A percentile compares a stretch with the other conserved stretches of the same genome.
These are phyloP conservation scores for Echinometra lucunter DNA, from an alignment of 53 echinoderm and acorn worm species.

Conservation along the genomic window DNA sequence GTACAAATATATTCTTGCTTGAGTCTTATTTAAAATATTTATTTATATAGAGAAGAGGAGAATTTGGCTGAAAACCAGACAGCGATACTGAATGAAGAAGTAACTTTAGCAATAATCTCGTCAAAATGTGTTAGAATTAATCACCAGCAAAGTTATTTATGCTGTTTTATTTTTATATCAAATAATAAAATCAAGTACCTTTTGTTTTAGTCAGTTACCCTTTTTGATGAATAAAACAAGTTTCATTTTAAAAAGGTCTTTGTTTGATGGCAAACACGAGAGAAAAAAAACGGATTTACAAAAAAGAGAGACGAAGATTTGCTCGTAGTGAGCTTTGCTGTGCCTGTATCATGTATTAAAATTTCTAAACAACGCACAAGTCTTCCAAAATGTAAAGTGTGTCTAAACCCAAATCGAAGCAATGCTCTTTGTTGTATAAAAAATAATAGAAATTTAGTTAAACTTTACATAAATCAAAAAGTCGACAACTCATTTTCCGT, in stretches of 20 bases:
- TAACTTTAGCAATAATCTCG: background rate
- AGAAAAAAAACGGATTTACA: no score
- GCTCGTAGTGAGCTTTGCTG: background rate
- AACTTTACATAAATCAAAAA: no score
- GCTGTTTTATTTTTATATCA: background rate
- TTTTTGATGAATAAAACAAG: background rate
- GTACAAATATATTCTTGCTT: conserved; percentile 51
- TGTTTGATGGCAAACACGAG: no score
- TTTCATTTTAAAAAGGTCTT: no score
- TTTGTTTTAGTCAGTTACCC: background rate
- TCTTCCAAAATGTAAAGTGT: no score
- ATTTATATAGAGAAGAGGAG: conserved; percentile 57
- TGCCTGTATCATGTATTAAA: no score
- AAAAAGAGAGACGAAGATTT: background rate
- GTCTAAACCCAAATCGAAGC: no score
- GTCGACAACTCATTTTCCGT: conserved; percentile 28
- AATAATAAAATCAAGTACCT: background rate
- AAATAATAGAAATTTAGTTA: no score
- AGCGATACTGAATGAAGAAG: background rate
- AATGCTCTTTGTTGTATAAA: no score
- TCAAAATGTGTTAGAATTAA: background rate
- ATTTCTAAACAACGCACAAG: no score
- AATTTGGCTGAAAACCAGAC: background rate
- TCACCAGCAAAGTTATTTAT: background rate
- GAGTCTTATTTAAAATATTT: conserved; percentile 69